Evolutionary conservation across 1,140 invertebrate species (phyloP), one percentile per base, ranked within the genome.

Genomic region (Halictus rubicundus): DNA sequence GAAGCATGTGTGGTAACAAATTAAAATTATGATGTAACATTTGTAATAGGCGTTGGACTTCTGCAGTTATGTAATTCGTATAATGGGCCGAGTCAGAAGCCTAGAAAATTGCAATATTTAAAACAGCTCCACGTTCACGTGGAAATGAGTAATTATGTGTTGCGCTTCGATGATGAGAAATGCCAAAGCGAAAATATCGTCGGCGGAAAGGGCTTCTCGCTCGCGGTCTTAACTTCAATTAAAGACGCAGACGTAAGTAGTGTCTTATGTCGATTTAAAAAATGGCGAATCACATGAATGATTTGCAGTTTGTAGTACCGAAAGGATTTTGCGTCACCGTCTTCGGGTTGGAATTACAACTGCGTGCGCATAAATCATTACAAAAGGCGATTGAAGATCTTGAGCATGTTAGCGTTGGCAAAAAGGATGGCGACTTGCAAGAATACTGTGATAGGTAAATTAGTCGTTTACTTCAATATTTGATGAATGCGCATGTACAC

Each of bases 171-270:
- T 14, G 82, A 89, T 16, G 65, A 61, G 32, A 65, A 82, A 54
- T 89, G 88, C 25, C 87, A 83, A 74, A 85, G 87, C 42, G 87
- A 89, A 71, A 79, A 54, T n/a, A n/a, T 95, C n/a, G 95, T 96
- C 0, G 96, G 96, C 1, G 96, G 96, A 1, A 97, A 97, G 91
- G 96, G 95, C 42, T 94, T 94, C 14, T 96, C 96, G 2, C 90
- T 97, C 10, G 95, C 95, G 3, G 84, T 95, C 19, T 88, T 97
- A 37, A 91, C 93, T 5, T 93, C 93, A 0, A 87, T 95, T 39
- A 87, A 94, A 64, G 84, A 91, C 9, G 76, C 90, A 60, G 84
- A 94, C 84, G 94, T 94, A 90, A 63, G 64, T 81, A 52, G 19
- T 78, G 49, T 27, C 65, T 64, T 16, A 23, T 68, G 23, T 37